Evolutionary conservation across 2,888 invertebrate genomes (phyloP).

Genomic region (Drosophila diplacantha): DNA sequence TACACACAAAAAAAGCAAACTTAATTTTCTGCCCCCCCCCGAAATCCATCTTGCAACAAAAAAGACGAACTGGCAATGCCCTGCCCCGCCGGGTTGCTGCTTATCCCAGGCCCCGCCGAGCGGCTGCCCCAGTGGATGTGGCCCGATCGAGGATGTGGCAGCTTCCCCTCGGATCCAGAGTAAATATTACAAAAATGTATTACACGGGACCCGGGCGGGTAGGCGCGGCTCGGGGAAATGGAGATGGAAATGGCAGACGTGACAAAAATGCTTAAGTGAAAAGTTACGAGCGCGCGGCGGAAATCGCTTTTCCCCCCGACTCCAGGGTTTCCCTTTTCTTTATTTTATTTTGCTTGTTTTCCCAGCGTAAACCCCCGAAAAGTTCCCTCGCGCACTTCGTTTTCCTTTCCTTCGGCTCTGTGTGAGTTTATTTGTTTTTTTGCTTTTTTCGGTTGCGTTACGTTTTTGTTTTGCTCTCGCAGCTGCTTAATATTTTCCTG

Average conservation of each 20-base stretch:
- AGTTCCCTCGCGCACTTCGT: conserved; percentile 36
- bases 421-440: not conserved
- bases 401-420: conserved; percentile 17
- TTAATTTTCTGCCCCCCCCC: not conserved
- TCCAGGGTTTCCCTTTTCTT: conserved; percentile 14
- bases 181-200: conserved; percentile 72
- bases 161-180: conserved; percentile 46
- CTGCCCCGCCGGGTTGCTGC: not conserved
- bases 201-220: conserved; percentile 21
- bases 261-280: conserved; percentile 71
- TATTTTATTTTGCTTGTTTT: conserved; percentile 32
- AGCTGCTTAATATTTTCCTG: conserved; percentile 70
- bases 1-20: conserved; percentile 7
- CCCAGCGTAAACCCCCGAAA: conserved; percentile 12
- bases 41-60: not conserved
- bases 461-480: conserved; percentile 47
- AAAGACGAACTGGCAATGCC: conserved; percentile 19
- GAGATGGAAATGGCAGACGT: conserved; percentile 61
- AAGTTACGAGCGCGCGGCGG: conserved; percentile 63
- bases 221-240: conserved; percentile 13
- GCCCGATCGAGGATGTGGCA: conserved; percentile 44
- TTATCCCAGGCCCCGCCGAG: not conserved
- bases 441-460: conserved; percentile 40
- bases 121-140: conserved; percentile 5
- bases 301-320: conserved; percentile 56